Percentiles rank a stretch among this genome's conserved stretches.
These are phyloP conservation scores for Daphoenositta chrysoptera DNA, from an alignment of 2,113 vertebrate genomes.

Conservation along the genomic window DNA sequence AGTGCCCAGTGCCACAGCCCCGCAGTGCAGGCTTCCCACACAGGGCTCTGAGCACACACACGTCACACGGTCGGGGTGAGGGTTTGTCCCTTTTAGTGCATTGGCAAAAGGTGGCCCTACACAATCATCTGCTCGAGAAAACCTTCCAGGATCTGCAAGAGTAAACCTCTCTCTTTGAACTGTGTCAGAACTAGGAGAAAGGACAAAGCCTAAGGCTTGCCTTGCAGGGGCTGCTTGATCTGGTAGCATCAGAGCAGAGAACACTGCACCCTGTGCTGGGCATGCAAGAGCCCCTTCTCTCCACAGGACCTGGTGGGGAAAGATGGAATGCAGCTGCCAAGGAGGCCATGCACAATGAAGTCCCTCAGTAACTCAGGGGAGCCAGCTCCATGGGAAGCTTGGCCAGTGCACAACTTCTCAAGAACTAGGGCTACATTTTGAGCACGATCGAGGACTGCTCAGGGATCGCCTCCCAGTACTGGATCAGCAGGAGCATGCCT, in stretches of 20 bases:
- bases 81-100: background rate
- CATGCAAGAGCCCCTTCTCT: background rate
- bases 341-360: background rate
- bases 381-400: background rate
- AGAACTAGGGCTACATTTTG: background rate
- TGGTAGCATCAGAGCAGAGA: background rate
- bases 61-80: background rate
- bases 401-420: background rate
- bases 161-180: background rate
- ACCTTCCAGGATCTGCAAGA: background rate
- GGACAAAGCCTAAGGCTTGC: background rate
- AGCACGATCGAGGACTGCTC: background rate
- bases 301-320: background rate
- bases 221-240: background rate
- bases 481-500: background rate
- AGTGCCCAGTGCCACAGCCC: background rate
- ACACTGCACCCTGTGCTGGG: background rate
- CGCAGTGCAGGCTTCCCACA: background rate
- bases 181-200: background rate
- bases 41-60: slow-evolving; percentile 15
- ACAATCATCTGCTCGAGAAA: background rate
- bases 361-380: background rate
- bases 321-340: background rate
- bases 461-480: background rate
- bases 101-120: background rate